Evolutionary conservation across 2,888 invertebrate species (phyloP).

Genomic region (Agriopis marginaria): DNA sequence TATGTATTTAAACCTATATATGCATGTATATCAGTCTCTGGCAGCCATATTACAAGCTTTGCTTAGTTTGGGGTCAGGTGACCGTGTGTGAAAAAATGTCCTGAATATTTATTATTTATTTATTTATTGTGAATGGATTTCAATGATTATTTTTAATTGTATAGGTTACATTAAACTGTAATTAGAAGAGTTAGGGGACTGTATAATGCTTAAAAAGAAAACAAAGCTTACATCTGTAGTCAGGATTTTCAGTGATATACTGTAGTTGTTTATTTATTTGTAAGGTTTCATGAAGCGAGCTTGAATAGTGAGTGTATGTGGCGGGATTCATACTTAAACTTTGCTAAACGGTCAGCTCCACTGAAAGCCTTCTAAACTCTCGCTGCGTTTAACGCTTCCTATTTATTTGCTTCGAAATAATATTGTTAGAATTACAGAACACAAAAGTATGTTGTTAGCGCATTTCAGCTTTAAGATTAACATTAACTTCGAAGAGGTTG

Average conservation of each 20-base stretch:
- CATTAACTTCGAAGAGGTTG: slow-evolving; percentile 13
- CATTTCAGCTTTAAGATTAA: slow-evolving; percentile 22
- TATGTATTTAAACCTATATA: too few relatives aligned
- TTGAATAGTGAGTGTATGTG: slow-evolving; percentile 63
- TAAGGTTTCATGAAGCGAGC: slow-evolving; percentile 69
- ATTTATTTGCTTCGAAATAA: slow-evolving; percentile 67
- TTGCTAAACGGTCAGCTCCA: slow-evolving; percentile 74
- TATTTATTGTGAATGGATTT: too few relatives aligned
- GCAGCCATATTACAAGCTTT: too few relatives aligned
- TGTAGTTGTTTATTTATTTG: slow-evolving; percentile 76
- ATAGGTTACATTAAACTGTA: not conserved
- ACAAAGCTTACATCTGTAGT: slow-evolving; percentile 62
- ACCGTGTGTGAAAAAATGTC: too few relatives aligned
- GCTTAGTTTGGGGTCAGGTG: too few relatives aligned
- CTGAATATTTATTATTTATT: too few relatives aligned
- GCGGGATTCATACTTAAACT: slow-evolving; percentile 75
- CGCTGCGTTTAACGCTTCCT: slow-evolving; percentile 60
- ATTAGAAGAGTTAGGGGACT: not conserved
- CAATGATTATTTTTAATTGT: too few relatives aligned
- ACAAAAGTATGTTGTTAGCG: slow-evolving; percentile 43
- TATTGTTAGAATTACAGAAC: slow-evolving; percentile 59
- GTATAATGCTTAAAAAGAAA: slow-evolving; percentile 2
- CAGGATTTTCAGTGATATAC: slow-evolving; percentile 71
- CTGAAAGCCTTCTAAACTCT: slow-evolving; percentile 75
- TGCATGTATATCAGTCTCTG: too few relatives aligned